Evolutionary conservation across 2,888 invertebrate species (phyloP).

Genomic region (Tigriopus californicus): DNA sequence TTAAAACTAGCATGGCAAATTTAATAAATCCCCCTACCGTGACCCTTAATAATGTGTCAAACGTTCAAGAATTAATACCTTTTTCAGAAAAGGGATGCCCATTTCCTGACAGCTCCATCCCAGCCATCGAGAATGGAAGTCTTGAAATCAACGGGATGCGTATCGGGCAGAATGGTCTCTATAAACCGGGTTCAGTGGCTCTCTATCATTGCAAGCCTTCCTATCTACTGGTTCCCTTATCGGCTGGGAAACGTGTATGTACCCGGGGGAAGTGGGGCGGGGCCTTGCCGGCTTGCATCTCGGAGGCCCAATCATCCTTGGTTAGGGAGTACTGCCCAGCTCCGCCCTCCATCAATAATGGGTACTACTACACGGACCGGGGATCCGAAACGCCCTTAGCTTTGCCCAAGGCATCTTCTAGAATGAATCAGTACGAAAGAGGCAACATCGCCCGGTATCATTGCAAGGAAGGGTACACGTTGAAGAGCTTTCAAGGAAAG

Average conservation of each 20-base stretch:
- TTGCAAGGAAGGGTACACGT: conserved; percentile 9
- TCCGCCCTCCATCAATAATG: conserved; percentile 7
- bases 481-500: conserved; percentile 13
- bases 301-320: neutral
- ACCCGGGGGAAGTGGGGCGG: conserved; percentile 4
- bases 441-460: conserved; percentile 12
- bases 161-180: neutral
- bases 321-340: conserved; percentile 1
- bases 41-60: too few relatives aligned
- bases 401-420: conserved; percentile 6
- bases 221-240: neutral
- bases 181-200: neutral
- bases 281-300: neutral
- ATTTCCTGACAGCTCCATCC: neutral
- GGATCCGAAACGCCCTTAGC: conserved; percentile 1
- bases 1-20: too few relatives aligned
- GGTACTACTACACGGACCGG: neutral
- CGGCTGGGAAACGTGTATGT: neutral
- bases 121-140: neutral
- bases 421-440: neutral
- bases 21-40: too few relatives aligned
- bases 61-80: too few relatives aligned
- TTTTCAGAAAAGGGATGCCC: neutral
- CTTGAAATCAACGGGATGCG: neutral
- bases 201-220: neutral